A percentile compares a stretch with the other conserved stretches of the same genome.
Conservation (phyloP, 2,888 invertebrate genomes). For the Zygaena filipendulae region DNA sequence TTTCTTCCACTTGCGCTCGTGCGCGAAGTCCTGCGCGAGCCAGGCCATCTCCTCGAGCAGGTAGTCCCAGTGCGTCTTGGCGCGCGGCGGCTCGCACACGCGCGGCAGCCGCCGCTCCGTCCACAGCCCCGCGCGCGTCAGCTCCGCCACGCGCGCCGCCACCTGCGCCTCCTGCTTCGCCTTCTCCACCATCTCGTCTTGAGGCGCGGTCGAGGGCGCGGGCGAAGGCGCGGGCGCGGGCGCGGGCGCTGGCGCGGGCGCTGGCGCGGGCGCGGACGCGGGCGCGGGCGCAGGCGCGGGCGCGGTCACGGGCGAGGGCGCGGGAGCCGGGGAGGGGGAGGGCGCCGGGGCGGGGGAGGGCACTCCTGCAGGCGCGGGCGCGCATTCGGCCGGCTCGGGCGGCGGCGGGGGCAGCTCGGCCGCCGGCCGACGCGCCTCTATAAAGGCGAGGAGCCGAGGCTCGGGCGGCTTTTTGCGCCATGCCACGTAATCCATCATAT, state of each 20-base stretch:
- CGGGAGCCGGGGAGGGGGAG: conserved; percentile 71
- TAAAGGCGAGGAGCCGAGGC: conserved; percentile 78
- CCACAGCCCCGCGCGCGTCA: conserved; percentile 96
- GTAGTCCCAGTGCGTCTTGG: conserved; percentile 98
- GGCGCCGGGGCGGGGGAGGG: conserved; percentile 28
- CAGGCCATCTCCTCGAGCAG: conserved; percentile 98
- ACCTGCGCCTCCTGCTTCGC: conserved; percentile 87
- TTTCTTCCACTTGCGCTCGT: conserved; percentile 98
- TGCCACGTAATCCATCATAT: conserved; percentile 87
- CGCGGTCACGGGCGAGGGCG: conserved; percentile 84
- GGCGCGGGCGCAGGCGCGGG: conserved; percentile 76
- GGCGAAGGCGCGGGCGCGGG: conserved; percentile 30
- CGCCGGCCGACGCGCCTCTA: conserved; percentile 77
- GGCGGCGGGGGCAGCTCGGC: conserved; percentile 64
- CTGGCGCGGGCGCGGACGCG: conserved; percentile 80
- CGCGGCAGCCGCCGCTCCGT: conserved; percentile 91
- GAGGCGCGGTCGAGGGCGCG: conserved; percentile 55
- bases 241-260: conserved; percentile 6
- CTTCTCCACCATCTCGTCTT: conserved; percentile 51
- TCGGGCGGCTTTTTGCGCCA: conserved; percentile 87
- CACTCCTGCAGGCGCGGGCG: conserved; percentile 35
- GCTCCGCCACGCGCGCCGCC: conserved; percentile 89
- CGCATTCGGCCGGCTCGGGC: conserved; percentile 71
- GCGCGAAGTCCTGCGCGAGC: conserved; percentile 97
- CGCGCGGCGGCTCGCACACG: conserved; percentile 88